Conservation (phyloP, 2,113 vertebrate genomes). For the Sphyrna mokarran region DNA sequence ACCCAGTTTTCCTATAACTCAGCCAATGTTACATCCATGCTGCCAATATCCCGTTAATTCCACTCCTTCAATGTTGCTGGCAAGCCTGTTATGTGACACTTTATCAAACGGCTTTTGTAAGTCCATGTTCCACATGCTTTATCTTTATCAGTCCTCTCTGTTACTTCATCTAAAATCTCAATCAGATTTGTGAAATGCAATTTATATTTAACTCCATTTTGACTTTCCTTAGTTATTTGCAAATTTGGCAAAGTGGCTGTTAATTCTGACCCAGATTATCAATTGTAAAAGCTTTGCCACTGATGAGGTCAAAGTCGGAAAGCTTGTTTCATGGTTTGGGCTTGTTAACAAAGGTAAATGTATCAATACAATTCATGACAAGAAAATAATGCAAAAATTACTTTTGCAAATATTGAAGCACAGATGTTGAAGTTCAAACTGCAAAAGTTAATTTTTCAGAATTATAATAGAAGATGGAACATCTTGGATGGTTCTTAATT, state of each 20-base stretch:
- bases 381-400: neutral
- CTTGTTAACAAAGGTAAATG: neutral
- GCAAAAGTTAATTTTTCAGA: neutral
- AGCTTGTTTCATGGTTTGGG: neutral
- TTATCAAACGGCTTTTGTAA: neutral
- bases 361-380: neutral
- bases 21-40: neutral
- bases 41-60: neutral
- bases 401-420: neutral
- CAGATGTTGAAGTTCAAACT: neutral
- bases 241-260: neutral
- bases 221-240: neutral
- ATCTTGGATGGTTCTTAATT: neutral
- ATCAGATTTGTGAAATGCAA: neutral
- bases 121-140: neutral
- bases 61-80: neutral
- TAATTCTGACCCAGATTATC: neutral
- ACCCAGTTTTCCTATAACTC: neutral
- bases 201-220: neutral
- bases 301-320: neutral
- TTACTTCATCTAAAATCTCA: neutral
- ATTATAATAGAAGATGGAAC: neutral
- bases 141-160: neutral
- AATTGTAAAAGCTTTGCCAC: neutral
- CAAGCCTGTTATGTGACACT: neutral